Base-by-base conservation (phyloP, 2,797 vertebrate species). In the Scolopax rusticola region DNA sequence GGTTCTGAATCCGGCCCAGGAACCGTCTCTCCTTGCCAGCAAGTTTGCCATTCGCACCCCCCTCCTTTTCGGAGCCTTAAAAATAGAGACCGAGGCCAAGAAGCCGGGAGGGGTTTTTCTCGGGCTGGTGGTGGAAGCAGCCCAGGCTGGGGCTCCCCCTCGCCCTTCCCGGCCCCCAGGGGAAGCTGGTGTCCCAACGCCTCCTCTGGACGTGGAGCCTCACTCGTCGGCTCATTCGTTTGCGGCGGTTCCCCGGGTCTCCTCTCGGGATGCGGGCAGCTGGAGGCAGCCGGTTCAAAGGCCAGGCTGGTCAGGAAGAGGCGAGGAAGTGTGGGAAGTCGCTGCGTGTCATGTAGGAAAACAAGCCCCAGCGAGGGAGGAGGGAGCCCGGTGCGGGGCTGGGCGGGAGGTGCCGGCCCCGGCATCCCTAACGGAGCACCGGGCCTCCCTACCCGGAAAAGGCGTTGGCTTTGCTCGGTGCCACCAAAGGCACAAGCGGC, bases 231-330 rank as follows among this genome's bases (percentile, higher is more conserved):
- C 67, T 94, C 11, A 2, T 90, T 69, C 84, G 23, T 79, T 43
- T 51, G 15, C 18, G 13, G 50, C 43, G 2, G 41, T 51, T 91
- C 60, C 94, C 77, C 81, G 41, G 85, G 73, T 88, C 88, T 86
- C n/a, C n/a, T 70, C 51, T 65, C 2, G 19, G 87, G 83, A 86
- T 84, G 65, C 59, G 33, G 77, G 81, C 94, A 95, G 92, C 83
- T 93, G 95, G 77, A 92, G 71, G 61, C 90, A 87, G 68, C 14
- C 5, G 9, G 87, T 89, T 91, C 96, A 96, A 88, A 94, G 95
- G 91, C 79, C 75, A 36, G 65, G 69, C 91, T 89, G 89, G 57
- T 69, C 95, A 93, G 95, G 96, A 97, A 95, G 76, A 94, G 50
- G 36, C 1, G 23, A 87, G 73, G 95, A 94, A 96, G 71, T 89